phyloP scores from a whole-genome alignment of 2,113 vertebrate species.

The Anser cygnoides region DNA sequence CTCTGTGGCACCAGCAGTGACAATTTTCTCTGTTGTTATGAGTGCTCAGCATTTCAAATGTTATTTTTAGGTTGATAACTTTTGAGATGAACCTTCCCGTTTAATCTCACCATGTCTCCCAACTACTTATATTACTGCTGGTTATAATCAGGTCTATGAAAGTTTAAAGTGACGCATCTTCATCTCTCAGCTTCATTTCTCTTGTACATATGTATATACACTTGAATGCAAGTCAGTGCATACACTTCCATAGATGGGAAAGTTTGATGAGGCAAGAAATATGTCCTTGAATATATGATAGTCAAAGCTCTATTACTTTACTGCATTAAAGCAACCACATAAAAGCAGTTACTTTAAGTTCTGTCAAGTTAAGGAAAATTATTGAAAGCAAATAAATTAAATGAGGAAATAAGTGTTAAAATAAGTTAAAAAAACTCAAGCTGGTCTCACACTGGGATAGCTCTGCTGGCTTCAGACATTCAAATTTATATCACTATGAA shows the following conservation, averaged over 20 bases:
- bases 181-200: background rate
- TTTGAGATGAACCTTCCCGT: conserved; percentile 16
- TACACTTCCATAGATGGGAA: background rate
- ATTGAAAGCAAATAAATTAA: background rate
- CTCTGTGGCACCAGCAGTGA: background rate
- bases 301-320: background rate
- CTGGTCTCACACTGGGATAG: background rate
- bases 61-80: conserved; percentile 25
- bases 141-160: background rate
- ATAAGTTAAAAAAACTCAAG: background rate
- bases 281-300: background rate
- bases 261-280: background rate
- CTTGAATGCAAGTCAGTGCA: background rate
- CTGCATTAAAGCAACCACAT: background rate
- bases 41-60: background rate
- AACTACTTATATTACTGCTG: background rate
- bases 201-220: background rate
- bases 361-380: background rate
- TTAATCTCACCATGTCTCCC: background rate
- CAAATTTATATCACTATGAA: background rate
- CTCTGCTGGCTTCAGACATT: background rate
- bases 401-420: background rate
- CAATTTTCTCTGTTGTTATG: background rate
- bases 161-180: background rate
- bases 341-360: background rate